A percentile compares a stretch with the other conserved stretches of the same genome.
These are phyloP conservation scores for Phylloscopus collybita DNA, from an alignment of 2,797 vertebrate species.

Conservation along the genomic window DNA sequence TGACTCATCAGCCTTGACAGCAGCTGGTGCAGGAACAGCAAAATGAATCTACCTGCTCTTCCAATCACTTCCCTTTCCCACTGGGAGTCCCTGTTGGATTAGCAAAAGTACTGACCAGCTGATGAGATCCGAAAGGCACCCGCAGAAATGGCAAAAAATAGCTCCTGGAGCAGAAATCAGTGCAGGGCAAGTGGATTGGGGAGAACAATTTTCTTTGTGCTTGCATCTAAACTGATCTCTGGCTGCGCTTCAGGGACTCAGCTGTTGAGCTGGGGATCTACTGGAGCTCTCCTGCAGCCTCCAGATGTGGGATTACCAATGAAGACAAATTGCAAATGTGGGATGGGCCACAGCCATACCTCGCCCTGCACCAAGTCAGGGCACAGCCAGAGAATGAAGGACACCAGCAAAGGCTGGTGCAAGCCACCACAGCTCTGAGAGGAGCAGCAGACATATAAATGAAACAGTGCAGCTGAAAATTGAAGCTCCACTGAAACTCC, in stretches of 20 bases:
- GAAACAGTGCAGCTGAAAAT: background rate
- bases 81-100: conserved; percentile 35
- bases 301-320: background rate
- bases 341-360: background rate
- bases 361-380: accelerated
- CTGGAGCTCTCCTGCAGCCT: background rate
- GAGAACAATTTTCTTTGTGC: background rate
- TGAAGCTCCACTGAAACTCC: background rate
- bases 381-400: background rate
- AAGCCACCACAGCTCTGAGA: background rate
- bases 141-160: background rate
- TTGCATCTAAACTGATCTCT: background rate
- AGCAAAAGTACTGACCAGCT: conserved; percentile 5
- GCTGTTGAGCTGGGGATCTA: background rate
- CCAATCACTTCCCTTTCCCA: background rate
- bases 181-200: accelerated
- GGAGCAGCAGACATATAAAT: background rate
- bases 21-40: background rate
- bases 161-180: background rate
- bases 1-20: background rate
- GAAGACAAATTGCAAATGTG: background rate
- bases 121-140: background rate
- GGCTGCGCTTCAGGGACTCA: background rate
- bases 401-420: background rate
- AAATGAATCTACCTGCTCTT: background rate